Evolutionary conservation across 2,888 invertebrate species (phyloP).

Genomic region (Lymantria dispar): DNA sequence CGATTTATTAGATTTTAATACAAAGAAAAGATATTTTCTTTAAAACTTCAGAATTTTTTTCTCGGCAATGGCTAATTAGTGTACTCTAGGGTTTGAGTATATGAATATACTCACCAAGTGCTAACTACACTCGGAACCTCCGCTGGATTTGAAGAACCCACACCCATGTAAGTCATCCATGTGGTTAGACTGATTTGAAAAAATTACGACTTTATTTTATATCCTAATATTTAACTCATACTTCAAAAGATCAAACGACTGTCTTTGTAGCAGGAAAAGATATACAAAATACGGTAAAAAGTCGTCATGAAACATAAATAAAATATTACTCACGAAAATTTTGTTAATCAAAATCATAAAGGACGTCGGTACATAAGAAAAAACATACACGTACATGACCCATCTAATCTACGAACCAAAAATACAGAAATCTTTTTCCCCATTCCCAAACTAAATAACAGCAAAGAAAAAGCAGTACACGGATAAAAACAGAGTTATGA

Average conservation of each 20-base stretch:
- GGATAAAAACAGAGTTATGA: conserved; percentile 34
- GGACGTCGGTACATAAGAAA: not conserved
- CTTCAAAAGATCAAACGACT: not conserved
- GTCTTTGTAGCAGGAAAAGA: not conserved
- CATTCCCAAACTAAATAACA: conserved; percentile 16
- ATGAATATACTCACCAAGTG: too few relatives aligned
- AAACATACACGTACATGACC: not conserved
- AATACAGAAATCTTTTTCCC: conserved; percentile 9
- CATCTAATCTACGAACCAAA: conserved; percentile 7
- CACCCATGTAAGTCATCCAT: too few relatives aligned
- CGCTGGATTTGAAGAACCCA: too few relatives aligned
- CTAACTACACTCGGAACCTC: too few relatives aligned
- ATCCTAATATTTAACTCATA: too few relatives aligned
- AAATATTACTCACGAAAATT: not conserved
- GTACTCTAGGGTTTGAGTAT: too few relatives aligned
- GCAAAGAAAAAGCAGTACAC: conserved; percentile 13
- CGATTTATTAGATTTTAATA: too few relatives aligned
- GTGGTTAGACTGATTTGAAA: too few relatives aligned
- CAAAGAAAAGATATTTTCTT: too few relatives aligned
- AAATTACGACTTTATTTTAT: too few relatives aligned
- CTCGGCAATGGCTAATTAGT: too few relatives aligned
- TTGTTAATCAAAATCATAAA: not conserved
- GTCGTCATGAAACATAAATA: not conserved
- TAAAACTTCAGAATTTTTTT: too few relatives aligned
- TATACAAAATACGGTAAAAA: not conserved